phyloP scores from a whole-genome alignment of 2,888 invertebrate genomes.

The Odontocerum albicorne region DNA sequence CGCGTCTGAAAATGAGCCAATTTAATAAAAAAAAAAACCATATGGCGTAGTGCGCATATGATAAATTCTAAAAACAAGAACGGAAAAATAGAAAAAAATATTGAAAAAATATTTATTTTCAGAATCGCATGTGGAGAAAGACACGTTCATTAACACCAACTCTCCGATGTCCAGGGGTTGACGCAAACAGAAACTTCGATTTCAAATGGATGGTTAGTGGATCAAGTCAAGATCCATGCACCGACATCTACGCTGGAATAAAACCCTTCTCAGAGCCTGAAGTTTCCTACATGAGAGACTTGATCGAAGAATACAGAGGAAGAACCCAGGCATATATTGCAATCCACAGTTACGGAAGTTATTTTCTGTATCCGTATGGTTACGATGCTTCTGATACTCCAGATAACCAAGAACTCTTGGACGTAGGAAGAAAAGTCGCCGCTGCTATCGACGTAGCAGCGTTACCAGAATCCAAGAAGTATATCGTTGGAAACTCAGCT shows the following conservation, averaged over 20 bases:
- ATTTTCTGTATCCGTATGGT: conserved; percentile 70
- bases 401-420: conserved; percentile 52
- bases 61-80: no score
- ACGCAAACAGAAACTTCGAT: conserved; percentile 76
- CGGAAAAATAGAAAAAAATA: no score
- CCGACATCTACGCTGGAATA: conserved; percentile 63
- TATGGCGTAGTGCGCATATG: no score
- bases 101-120: no score
- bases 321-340: conserved; percentile 67
- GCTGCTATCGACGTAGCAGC: conserved; percentile 46
- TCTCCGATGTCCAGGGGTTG: conserved; percentile 64
- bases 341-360: conserved; percentile 74
- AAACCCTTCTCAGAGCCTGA: conserved; percentile 68
- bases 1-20: no score
- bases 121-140: conserved; percentile 70
- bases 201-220: conserved; percentile 68
- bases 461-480: conserved; percentile 47
- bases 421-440: conserved; percentile 48
- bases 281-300: conserved; percentile 58
- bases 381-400: conserved; percentile 56
- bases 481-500: conserved; percentile 58
- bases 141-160: conserved; percentile 56
- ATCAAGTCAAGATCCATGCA: conserved; percentile 57
- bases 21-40: no score
- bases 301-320: conserved; percentile 49